Evolutionary conservation across 2,797 vertebrate genomes (phyloP).

Genomic region (Crenuchus spilurus): DNA sequence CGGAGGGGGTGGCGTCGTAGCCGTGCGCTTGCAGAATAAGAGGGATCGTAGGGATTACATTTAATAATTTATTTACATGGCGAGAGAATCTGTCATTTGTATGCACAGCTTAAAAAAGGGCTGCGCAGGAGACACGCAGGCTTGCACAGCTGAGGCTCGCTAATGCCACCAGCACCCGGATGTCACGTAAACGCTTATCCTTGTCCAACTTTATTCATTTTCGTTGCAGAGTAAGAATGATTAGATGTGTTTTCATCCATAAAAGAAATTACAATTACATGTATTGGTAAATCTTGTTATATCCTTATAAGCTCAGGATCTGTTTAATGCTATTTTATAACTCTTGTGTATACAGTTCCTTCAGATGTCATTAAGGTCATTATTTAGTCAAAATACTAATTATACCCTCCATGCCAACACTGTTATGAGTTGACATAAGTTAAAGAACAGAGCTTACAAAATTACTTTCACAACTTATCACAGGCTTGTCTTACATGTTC

Average conservation of each 20-base stretch:
- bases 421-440: too few relatives aligned
- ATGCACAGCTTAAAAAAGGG: conserved; percentile 38
- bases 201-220: conserved; percentile 9
- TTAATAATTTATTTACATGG: conserved; percentile 57
- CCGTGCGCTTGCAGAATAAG: conserved; percentile 41
- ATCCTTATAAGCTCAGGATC: too few relatives aligned
- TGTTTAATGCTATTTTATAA: too few relatives aligned
- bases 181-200: conserved; percentile 19
- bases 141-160: conserved; percentile 43
- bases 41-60: conserved; percentile 51
- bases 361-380: too few relatives aligned
- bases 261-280: too few relatives aligned
- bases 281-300: too few relatives aligned
- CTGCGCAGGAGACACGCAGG: conserved; percentile 3
- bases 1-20: conserved; percentile 32
- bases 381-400: too few relatives aligned
- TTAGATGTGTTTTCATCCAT: background rate
- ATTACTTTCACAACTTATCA: too few relatives aligned
- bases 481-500: too few relatives aligned
- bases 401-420: too few relatives aligned
- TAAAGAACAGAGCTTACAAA: too few relatives aligned
- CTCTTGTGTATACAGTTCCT: too few relatives aligned
- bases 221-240: background rate
- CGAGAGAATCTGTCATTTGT: conserved; percentile 49
- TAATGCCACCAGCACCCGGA: conserved; percentile 13